A percentile compares a stretch with the other conserved stretches of the same genome.
phyloP scores from a whole-genome alignment of 2,113 vertebrate species.

The Tychaedon coryphoeus region DNA sequence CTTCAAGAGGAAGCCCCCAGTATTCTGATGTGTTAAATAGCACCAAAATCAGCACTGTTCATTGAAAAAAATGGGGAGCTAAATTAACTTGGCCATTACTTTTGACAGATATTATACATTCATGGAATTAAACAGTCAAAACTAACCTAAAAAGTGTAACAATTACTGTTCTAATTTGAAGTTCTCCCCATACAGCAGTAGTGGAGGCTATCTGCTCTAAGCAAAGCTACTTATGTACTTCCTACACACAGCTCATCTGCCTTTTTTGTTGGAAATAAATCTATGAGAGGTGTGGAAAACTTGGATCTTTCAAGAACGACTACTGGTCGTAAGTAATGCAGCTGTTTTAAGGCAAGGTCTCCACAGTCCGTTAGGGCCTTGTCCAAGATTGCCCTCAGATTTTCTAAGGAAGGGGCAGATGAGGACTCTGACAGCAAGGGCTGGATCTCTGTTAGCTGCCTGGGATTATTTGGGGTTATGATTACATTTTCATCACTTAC shows the following conservation, averaged over 20 bases:
- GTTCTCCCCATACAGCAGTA: constrained; percentile 71
- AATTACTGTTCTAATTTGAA: constrained; percentile 75
- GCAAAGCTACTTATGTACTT: constrained; percentile 79
- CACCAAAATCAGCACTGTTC: constrained; percentile 80
- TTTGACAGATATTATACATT: constrained; percentile 82
- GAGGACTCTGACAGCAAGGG: constrained; percentile 80
- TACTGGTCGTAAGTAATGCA: constrained; percentile 96
- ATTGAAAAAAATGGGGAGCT: constrained; percentile 72
- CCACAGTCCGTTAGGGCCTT: constrained; percentile 93
- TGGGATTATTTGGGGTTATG: constrained; percentile 72
- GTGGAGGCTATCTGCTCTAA: constrained; percentile 70
- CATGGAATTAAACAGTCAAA: constrained; percentile 81
- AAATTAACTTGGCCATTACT: constrained; percentile 76
- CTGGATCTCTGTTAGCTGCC: constrained; percentile 76
- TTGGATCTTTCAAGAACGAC: constrained; percentile 94
- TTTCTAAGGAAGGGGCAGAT: constrained; percentile 83
- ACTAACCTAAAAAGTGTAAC: constrained; percentile 72
- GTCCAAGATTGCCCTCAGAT: constrained; percentile 92
- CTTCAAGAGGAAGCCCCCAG: constrained; percentile 79
- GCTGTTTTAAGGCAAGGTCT: constrained; percentile 97
- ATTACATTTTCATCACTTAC: constrained; percentile 79
- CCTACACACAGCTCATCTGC: constrained; percentile 87
- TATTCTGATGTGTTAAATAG: constrained; percentile 81
- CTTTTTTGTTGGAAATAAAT: constrained; percentile 89
- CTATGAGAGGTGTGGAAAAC: constrained; percentile 82